Evolutionary conservation across 2,888 invertebrate genomes (phyloP).

Genomic region (Diloba caeruleocephala): DNA sequence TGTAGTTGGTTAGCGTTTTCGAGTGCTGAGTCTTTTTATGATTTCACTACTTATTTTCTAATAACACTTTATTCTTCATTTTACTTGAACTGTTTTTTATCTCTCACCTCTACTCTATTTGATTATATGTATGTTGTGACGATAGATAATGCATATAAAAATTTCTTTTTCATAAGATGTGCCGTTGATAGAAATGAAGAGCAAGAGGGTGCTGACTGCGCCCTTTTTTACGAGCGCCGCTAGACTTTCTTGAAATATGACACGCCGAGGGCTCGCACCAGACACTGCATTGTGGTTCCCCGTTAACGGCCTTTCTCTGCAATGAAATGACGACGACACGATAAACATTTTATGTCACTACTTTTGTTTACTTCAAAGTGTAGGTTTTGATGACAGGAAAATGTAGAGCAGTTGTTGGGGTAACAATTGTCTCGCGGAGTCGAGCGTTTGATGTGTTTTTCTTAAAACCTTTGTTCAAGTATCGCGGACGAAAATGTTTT

Average conservation of each 20-base stretch:
- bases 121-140: conserved; percentile 38
- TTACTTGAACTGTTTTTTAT: not conserved
- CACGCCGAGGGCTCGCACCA: conserved; percentile 64
- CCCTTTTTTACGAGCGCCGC: conserved; percentile 77
- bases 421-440: conserved; percentile 62
- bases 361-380: conserved; percentile 79
- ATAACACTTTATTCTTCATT: too few relatives aligned
- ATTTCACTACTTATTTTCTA: too few relatives aligned
- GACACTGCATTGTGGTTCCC: conserved; percentile 61
- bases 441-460: conserved; percentile 65
- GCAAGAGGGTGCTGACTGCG: conserved; percentile 64
- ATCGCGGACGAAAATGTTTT: conserved; percentile 58
- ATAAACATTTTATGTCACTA: conserved; percentile 82
- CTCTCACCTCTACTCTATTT: conserved; percentile 23
- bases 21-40: not conserved
- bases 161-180: conserved; percentile 55
- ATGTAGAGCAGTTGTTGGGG: conserved; percentile 59
- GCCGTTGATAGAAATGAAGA: conserved; percentile 66
- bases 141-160: conserved; percentile 23
- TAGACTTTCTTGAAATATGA: conserved; percentile 80
- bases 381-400: conserved; percentile 66
- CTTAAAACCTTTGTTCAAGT: conserved; percentile 56
- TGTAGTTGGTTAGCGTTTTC: too few relatives aligned
- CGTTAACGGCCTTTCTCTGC: conserved; percentile 56
- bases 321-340: conserved; percentile 63